Percentiles rank a stretch among this genome's conserved stretches.
Evolutionary conservation across 2,888 invertebrate species (phyloP).

Genomic region (Druceiella hillmani): DNA sequence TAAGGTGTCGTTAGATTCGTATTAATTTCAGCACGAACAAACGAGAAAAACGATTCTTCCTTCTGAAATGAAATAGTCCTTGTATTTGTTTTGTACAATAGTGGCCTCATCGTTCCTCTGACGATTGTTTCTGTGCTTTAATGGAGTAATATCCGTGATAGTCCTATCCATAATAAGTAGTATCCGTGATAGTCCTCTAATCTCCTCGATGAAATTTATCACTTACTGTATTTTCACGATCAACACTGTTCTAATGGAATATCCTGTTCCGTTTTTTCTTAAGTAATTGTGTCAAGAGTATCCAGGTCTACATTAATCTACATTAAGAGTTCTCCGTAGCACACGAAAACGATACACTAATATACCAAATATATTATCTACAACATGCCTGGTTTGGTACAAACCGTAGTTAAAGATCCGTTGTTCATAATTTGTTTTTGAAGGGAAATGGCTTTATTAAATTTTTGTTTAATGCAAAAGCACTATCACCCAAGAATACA

Average conservation of each 20-base stretch:
- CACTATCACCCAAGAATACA: slow-evolving; percentile 18
- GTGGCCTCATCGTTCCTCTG: slow-evolving; percentile 9
- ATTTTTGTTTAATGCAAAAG: slow-evolving; percentile 14
- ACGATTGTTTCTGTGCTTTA: slow-evolving; percentile 7
- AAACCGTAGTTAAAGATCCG: not conserved
- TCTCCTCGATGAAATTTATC: slow-evolving; percentile 5
- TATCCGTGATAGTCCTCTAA: slow-evolving; percentile 7
- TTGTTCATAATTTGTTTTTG: slow-evolving; percentile 4
- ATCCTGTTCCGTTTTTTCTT: slow-evolving; percentile 14
- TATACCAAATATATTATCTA: too few species aligned
- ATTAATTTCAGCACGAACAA: too few species aligned
- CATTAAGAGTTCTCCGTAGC: too few species aligned
- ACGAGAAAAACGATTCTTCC: too few species aligned
- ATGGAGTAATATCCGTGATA: slow-evolving; percentile 5
- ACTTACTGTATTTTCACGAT: not conserved
- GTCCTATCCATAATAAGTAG: too few species aligned
- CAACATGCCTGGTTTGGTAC: too few species aligned
- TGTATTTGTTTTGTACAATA: slow-evolving; percentile 9
- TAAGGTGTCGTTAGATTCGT: too few species aligned
- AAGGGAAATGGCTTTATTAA: slow-evolving; percentile 17
- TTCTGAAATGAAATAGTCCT: too few species aligned
- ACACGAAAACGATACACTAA: too few species aligned
- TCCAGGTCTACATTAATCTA: too few species aligned
- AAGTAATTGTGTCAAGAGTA: slow-evolving; percentile 21
- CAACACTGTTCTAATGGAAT: slow-evolving; percentile 3